phyloP scores from a whole-genome alignment of 2,113 vertebrate species.

The Ahaetulla prasina region DNA sequence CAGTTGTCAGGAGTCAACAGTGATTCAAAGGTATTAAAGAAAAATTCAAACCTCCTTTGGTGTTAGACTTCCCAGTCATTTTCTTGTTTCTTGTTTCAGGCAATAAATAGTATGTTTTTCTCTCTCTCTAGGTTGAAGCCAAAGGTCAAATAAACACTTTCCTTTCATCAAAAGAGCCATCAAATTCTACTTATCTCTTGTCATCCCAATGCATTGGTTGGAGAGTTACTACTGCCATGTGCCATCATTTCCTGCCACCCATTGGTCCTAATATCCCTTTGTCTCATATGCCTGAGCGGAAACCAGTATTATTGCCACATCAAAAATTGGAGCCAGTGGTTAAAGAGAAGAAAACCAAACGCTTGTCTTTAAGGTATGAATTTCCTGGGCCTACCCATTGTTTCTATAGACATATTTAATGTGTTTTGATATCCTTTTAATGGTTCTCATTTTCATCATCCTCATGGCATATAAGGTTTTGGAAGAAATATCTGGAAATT shows the following conservation, averaged over 20 bases:
- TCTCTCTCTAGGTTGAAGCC: constrained; percentile 52
- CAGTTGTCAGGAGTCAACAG: not conserved
- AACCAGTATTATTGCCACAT: not conserved
- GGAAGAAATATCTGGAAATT: constrained; percentile 4
- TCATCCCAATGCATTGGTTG: constrained; percentile 31
- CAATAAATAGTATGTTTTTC: not conserved
- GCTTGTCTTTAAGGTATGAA: constrained; percentile 14
- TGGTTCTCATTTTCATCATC: not conserved
- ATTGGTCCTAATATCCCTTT: not conserved
- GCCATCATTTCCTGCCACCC: constrained; percentile 47
- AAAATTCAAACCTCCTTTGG: not conserved
- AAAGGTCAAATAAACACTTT: constrained; percentile 49
- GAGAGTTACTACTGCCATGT: constrained; percentile 48
- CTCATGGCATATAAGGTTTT: constrained; percentile 7
- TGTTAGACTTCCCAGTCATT: not conserved
- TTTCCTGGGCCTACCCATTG: not conserved
- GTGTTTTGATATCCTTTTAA: not conserved
- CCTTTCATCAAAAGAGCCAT: constrained; percentile 10
- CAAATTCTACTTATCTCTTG: constrained; percentile 5
- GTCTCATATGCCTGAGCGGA: constrained; percentile 10
- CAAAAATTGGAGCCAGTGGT: not conserved
- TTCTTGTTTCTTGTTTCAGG: constrained; percentile 20
- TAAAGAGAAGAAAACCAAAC: constrained; percentile 16
- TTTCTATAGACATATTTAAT: not conserved
- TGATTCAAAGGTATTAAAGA: not conserved